Evolutionary conservation across 2,113 vertebrate genomes (phyloP), one percentile per base, ranked within the genome.

Genomic region (Thermophis baileyi): DNA sequence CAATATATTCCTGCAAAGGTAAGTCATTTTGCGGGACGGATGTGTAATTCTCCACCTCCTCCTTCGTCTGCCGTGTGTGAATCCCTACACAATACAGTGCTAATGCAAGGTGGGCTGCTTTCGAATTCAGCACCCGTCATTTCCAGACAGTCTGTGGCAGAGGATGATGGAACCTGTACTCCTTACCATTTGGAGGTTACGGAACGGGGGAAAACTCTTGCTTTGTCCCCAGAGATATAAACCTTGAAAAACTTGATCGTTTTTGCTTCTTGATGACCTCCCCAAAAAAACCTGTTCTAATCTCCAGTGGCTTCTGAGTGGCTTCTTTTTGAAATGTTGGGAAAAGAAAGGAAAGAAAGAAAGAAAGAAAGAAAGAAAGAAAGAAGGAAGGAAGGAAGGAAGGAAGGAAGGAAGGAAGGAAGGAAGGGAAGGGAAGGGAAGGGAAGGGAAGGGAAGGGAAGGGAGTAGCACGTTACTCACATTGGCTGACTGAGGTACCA

Each of bases 1-100:
- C 95, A 96, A 94, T 98, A 98, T 63, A 96, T 98, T 24, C 97
- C 98, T 0, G 98, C 96, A 16, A 96, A 96, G 97, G 98, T 97
- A 96, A 98, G 97, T 95, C 40, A 4, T 57, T 35, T 54, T 18
- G 44, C 3, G 25, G 20, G 86, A 7, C 16, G 47, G 46, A 9
- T 55, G 12, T 25, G 51, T 27, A 6, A 27, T 54, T 89, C n/a
- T 11, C 35, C 49, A 24, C 3, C 25, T 6, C 40, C 51, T 57
- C 60, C 25, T n/a, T 30, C 18, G 20, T 46, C 35, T 12, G n/a
- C 69, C 7, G 18, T 74, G 69, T 7, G n/a, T 0, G 16, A 35
- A 20, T 81, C n/a, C 69, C n/a, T 7, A 18, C 69, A 40, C 69
- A 20, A 20, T 40, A 1, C 1, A 6, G 16, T 18, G n/a, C 18